Conservation (phyloP, 2,888 invertebrate species). For the Clepsis dumicolana region DNA sequence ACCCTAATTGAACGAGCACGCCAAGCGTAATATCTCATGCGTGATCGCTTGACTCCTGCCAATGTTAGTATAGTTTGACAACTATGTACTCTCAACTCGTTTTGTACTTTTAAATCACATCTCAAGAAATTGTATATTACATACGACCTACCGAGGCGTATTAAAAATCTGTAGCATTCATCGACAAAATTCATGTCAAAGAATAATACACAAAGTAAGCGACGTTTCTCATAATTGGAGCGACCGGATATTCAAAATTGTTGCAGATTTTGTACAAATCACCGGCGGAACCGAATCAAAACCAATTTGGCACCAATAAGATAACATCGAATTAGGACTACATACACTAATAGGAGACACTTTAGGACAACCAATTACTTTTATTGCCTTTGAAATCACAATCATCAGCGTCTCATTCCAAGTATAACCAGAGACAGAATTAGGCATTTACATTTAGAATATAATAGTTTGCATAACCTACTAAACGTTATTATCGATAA, state of each 20-base stretch:
- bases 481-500: conserved; percentile 37
- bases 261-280: conserved; percentile 30
- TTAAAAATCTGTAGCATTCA: conserved; percentile 27
- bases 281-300: conserved; percentile 14
- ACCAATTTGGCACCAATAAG: conserved; percentile 35
- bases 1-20: conserved; percentile 10
- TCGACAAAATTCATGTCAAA: neutral
- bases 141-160: conserved; percentile 45
- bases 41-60: conserved; percentile 23
- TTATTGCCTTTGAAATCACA: conserved; percentile 40
- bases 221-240: neutral
- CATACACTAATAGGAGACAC: conserved; percentile 26
- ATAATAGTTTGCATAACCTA: conserved; percentile 43
- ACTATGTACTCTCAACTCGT: conserved; percentile 56
- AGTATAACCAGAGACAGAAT: conserved; percentile 26
- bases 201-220: neutral
- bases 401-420: conserved; percentile 23
- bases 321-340: conserved; percentile 29
- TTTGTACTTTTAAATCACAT: conserved; percentile 82
- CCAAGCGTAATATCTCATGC: conserved; percentile 15
- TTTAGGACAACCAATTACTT: conserved; percentile 28
- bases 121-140: conserved; percentile 58
- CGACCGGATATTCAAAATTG: neutral
- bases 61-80: conserved; percentile 25
- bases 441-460: conserved; percentile 31